phyloP scores from a whole-genome alignment of 64 coral and sea anemone species.

The Montipora sp. region DNA sequence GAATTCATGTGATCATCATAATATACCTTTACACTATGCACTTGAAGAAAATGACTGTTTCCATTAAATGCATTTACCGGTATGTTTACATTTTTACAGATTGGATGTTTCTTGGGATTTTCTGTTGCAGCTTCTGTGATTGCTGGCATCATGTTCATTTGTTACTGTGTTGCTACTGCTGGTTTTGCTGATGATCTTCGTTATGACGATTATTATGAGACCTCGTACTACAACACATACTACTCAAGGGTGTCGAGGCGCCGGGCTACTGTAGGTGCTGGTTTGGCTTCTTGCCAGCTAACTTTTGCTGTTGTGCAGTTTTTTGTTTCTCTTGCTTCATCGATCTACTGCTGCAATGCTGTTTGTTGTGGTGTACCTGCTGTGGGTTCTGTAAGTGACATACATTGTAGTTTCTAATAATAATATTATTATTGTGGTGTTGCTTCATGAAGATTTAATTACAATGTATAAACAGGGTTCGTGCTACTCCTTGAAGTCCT shows the following conservation, averaged over 20 bases:
- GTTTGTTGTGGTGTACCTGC: constrained; percentile 19
- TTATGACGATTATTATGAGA: neutral
- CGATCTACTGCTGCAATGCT: constrained; percentile 45
- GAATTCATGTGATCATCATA: too few species aligned
- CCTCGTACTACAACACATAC: neutral
- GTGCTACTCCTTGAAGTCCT: too few species aligned
- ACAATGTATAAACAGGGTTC: too few species aligned
- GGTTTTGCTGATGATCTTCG: constrained; percentile 3
- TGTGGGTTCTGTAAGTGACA: constrained; percentile 11
- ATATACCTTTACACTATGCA: too few species aligned
- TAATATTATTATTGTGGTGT: neutral
- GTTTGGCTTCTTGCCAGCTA: constrained; percentile 15
- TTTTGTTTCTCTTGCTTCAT: constrained; percentile 54
- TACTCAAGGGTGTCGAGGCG: too few species aligned
- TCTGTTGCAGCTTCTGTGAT: constrained; percentile 74
- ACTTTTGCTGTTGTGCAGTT: constrained; percentile 42
- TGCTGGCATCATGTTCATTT: constrained; percentile 72
- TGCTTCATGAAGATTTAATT: too few species aligned
- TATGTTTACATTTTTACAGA: constrained; percentile 46
- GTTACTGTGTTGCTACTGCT: constrained; percentile 56
- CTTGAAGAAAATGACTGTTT: too few species aligned
- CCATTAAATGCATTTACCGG: neutral
- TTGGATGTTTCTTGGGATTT: constrained; percentile 86
- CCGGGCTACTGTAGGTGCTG: constrained; percentile 18
- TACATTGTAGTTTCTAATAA: neutral